These are phyloP conservation scores for Cheirogaleus major DNA, from an alignment of 2,797 vertebrate genomes.

Conservation along the genomic window DNA sequence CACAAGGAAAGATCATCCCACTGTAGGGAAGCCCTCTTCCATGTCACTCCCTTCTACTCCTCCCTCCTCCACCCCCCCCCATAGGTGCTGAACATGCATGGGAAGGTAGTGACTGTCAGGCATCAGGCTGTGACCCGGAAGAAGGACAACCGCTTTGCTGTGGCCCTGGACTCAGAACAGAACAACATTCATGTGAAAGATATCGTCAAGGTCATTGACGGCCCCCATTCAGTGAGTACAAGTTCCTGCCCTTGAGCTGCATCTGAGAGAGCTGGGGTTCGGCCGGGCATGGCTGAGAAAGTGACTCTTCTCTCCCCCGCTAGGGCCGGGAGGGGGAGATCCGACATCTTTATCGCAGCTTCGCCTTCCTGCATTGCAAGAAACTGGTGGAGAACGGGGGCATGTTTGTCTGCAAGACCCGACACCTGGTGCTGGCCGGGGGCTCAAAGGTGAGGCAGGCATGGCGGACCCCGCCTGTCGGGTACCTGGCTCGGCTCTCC, in stretches of 20 bases:
- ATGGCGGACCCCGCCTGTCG: not conserved
- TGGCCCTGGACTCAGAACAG: constrained; percentile 96
- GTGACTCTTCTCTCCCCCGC: not conserved
- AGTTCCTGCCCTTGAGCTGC: not conserved
- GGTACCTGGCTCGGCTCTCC: not conserved
- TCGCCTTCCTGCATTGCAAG: constrained; percentile 98
- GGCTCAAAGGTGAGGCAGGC: constrained; percentile 92
- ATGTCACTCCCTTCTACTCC: no score
- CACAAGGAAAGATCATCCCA: not conserved
- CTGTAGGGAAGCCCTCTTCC: not conserved
- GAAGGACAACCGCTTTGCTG: constrained; percentile 96
- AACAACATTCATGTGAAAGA: constrained; percentile 98
- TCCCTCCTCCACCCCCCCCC: not conserved
- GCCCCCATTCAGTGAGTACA: constrained; percentile 93
- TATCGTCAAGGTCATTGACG: constrained; percentile 98
- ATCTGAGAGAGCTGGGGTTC: not conserved
- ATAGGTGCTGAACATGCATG: constrained; percentile 96
- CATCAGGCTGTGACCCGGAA: constrained; percentile 95
- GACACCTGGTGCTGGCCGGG: constrained; percentile 94
- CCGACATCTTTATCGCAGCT: constrained; percentile 93
- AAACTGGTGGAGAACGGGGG: constrained; percentile 97
- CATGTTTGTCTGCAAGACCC: constrained; percentile 98
- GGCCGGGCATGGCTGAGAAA: accelerated
- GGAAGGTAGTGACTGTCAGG: constrained; percentile 95
- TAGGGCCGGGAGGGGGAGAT: constrained; percentile 97